Conservation (phyloP, 2,888 invertebrate genomes). For the Sclerodermus sp. region DNA sequence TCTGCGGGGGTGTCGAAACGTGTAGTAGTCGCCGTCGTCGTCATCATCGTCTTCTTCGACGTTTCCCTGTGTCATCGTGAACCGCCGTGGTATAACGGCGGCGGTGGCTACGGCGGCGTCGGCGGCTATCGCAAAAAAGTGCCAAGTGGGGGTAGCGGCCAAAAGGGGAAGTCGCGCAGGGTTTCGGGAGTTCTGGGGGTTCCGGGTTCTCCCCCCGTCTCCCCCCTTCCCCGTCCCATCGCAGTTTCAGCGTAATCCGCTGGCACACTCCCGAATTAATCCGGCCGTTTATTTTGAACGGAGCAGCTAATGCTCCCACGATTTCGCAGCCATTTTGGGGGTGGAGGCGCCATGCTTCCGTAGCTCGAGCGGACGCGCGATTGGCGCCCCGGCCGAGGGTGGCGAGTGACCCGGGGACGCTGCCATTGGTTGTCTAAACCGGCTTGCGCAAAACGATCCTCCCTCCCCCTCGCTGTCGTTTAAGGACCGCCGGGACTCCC, state of each 20-base stretch:
- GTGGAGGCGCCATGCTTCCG: slow-evolving; percentile 40
- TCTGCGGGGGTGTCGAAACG: no score
- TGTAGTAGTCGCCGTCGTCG: no score
- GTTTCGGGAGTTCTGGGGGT: no score
- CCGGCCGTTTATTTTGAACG: slow-evolving; percentile 56
- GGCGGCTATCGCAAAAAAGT: no score
- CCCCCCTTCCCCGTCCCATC: slow-evolving; percentile 5
- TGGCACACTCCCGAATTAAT: slow-evolving; percentile 45
- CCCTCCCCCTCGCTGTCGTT: no score
- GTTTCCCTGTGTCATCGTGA: no score
- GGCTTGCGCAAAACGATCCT: slow-evolving; percentile 21
- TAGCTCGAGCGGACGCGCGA: slow-evolving; percentile 7
- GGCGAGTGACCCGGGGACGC: slow-evolving; percentile 8
- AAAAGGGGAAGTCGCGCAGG: no score
- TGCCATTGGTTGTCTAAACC: slow-evolving; percentile 31
- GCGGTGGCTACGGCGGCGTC: neutral
- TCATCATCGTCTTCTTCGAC: no score
- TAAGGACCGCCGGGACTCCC: slow-evolving; percentile 9
- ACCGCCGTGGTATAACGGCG: no score
- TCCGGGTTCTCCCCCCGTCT: slow-evolving; percentile 3
- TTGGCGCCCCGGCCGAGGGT: slow-evolving; percentile 26
- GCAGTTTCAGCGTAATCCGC: slow-evolving; percentile 3
- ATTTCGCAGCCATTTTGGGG: slow-evolving; percentile 58
- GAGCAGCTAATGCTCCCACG: slow-evolving; percentile 47
- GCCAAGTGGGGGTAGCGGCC: no score